Evolutionary conservation across 92 coral and sea anemone genomes (phyloP).

Genomic region (Actinernus sp.): DNA sequence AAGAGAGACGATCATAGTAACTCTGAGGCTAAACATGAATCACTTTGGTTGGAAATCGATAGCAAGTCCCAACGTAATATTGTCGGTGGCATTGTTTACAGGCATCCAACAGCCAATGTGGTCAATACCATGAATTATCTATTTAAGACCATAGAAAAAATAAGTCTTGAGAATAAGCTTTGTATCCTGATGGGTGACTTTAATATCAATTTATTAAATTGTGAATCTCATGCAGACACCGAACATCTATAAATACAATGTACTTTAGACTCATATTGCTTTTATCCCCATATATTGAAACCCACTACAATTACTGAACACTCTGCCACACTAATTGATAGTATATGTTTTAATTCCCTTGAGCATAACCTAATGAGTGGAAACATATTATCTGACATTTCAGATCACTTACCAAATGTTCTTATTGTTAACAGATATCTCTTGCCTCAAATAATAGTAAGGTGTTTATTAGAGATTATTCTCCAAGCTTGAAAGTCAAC

Average conservation of each 20-base stretch:
- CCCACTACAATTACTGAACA: too few relatives aligned
- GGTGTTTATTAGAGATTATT: too few relatives aligned
- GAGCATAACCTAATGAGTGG: too few relatives aligned
- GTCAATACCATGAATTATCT: conserved; percentile 4
- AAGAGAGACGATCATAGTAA: conserved; percentile 20
- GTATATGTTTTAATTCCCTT: too few relatives aligned
- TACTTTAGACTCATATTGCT: conserved; percentile 45
- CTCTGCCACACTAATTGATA: too few relatives aligned
- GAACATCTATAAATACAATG: conserved; percentile 16
- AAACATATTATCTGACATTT: too few relatives aligned
- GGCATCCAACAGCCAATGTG: conserved; percentile 39
- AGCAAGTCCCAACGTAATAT: conserved; percentile 36
- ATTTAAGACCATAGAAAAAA: conserved; percentile 22
- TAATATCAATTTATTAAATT: conserved; percentile 28
- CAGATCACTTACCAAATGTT: too few relatives aligned
- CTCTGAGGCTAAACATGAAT: conserved; percentile 24
- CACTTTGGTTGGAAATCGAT: conserved; percentile 54
- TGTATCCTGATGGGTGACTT: conserved; percentile 52
- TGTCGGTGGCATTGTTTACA: conserved; percentile 41
- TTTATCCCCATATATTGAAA: conserved; percentile 56
- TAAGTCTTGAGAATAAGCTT: conserved; percentile 24
- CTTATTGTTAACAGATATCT: too few relatives aligned
- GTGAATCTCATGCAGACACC: background rate
- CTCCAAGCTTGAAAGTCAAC: too few relatives aligned
- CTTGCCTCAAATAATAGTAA: too few relatives aligned